Conservation (phyloP, 2,888 invertebrate species). For the Melolontha melolontha region DNA sequence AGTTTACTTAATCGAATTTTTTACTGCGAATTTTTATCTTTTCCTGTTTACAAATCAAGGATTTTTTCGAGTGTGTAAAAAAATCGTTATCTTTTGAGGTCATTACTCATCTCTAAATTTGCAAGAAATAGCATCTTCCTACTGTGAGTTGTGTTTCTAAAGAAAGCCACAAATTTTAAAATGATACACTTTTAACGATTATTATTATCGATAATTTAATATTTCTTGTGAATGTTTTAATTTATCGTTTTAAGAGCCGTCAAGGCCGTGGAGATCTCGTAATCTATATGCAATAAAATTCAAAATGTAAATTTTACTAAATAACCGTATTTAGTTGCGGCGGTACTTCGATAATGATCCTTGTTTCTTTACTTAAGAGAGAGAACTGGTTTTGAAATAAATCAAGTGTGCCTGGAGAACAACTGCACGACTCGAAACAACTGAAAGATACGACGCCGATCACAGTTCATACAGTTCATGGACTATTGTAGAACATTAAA, state of each 20-base stretch:
- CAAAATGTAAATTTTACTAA: conserved; percentile 58
- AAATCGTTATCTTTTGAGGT: conserved; percentile 21
- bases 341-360: conserved; percentile 27
- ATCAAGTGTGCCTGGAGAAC: conserved; percentile 61
- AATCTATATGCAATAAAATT: conserved; percentile 55
- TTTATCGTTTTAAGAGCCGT: conserved; percentile 23
- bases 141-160: not conserved
- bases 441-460: conserved; percentile 55
- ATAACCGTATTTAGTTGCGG: conserved; percentile 56
- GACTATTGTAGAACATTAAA: conserved; percentile 59
- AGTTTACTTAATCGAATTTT: conserved; percentile 22
- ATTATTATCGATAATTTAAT: not conserved
- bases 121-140: not conserved
- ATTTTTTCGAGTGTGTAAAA: conserved; percentile 13
- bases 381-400: conserved; percentile 62
- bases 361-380: conserved; percentile 43
- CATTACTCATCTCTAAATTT: conserved; percentile 4
- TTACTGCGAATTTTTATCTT: conserved; percentile 13
- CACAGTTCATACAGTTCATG: conserved; percentile 65
- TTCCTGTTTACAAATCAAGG: conserved; percentile 30
- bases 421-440: conserved; percentile 59
- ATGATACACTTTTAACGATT: too few species aligned
- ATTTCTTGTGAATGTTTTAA: conserved; percentile 5
- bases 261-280: conserved; percentile 9
- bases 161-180: not conserved